Conservation (phyloP, 2,797 vertebrate genomes). For the Rhinatrema bivittatum region DNA sequence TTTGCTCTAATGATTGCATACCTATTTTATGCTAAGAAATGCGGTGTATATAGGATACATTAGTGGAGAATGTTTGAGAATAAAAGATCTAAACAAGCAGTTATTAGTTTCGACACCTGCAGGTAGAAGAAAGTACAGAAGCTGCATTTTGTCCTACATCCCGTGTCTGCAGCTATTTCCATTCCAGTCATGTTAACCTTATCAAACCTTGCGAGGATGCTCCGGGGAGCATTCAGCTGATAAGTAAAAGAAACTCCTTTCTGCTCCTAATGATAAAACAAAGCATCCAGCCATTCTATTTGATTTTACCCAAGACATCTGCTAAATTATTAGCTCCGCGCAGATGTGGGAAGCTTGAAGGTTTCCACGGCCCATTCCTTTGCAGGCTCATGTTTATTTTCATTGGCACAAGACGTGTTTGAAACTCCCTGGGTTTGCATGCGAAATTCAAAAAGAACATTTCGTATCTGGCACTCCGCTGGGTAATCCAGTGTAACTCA, state of each 20-base stretch:
- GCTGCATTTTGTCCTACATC: too few relatives aligned
- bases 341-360: conserved; percentile 44
- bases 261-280: conserved; percentile 54
- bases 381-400: conserved; percentile 41
- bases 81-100: too few relatives aligned
- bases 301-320: conserved; percentile 46
- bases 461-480: too few relatives aligned
- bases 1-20: too few relatives aligned
- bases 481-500: too few relatives aligned
- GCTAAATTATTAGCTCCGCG: conserved; percentile 40
- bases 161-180: conserved; percentile 26
- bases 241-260: conserved; percentile 54
- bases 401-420: conserved; percentile 33
- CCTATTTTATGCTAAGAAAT: too few relatives aligned
- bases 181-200: conserved; percentile 32
- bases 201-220: conserved; percentile 25
- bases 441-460: conserved; percentile 24
- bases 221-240: conserved; percentile 41
- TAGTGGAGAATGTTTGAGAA: too few relatives aligned
- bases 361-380: conserved; percentile 49
- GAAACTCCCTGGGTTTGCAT: conserved; percentile 28
- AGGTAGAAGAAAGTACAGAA: too few relatives aligned
- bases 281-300: conserved; percentile 30
- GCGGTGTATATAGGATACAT: too few relatives aligned
- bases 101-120: too few relatives aligned